Base-by-base conservation (phyloP, 1,140 invertebrate species). In the Paramacrobiotus metropolitanus region DNA sequence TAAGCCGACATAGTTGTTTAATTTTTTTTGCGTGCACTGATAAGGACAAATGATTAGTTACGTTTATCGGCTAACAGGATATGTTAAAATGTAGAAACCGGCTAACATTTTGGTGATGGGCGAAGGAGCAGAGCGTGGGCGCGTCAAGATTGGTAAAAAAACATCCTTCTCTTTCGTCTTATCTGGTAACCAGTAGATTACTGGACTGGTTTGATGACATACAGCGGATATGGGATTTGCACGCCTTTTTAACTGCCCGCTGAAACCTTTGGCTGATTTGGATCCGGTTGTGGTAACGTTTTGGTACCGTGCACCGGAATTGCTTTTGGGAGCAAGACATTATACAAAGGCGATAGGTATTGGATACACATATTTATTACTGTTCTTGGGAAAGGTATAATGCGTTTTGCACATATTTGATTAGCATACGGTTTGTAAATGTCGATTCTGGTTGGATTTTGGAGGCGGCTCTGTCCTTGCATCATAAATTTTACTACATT, bases 101-200 rank as follows among this genome's bases (percentile, higher is more conserved):
- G 95, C 95, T 1, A 99, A 99, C 76, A 98, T 99, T 72, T 78
- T 99, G 64, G 76, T 78, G 2, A 78, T 78, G 75, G 77, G 77
- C 21, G 77, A 79, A 64, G 77, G 76, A 1, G 59, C 66, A 4
- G 48, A 55, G 48, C 48, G 48, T 9, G 48, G 48, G 15, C 48
- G 75, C 77, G 64, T 64, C 77, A 67, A 77, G 77, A 40, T 55
- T 28, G 48, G 48, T 55, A 28, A 24, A 24, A 62, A 18, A 59
- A 20, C 15, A n/a, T 40, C n/a, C n/a, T 40, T n/a, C n/a, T n/a
- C 34, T 40, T n/a, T 9, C 34, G 34, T 9, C 9, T 40, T 40
- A 40, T 9, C 34, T 40, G 34, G 9, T 9, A 9, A 40, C 34
- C 9, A 40, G n/a, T 9, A n/a, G n/a, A 40, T n/a, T n/a, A n/a